Evolutionary conservation across 2,888 invertebrate genomes (phyloP), one percentile per base, ranked within the genome.

Genomic region (Notocelia uddmanniana): DNA sequence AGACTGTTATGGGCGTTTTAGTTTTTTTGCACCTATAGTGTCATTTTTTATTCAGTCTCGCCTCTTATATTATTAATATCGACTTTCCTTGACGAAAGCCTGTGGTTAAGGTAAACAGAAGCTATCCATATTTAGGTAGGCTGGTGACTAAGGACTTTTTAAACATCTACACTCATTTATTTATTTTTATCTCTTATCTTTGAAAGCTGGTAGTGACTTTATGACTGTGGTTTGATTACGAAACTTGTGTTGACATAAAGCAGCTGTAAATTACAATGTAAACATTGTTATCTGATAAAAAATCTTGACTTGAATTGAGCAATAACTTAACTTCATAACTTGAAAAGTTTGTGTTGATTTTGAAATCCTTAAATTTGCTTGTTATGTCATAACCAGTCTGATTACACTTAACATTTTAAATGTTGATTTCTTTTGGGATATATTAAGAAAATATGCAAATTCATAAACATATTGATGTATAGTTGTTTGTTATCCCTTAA

Each of bases 151-250:
- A 71, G 21, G 23, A 23, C 13, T 54, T 59, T n/a, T 60, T 37
- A 21, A 23, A 71, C 21, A 70, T 45, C 54, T 54, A 45, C 63
- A 64, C 52, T 60, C 34, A 60, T 66, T 71, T 71, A 71, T 71
- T 71, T 71, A 66, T 71, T 66, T 59, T 54, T 60, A 67, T 66
- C 59, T 60, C 59, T 67, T 71, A 71, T 71, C 69, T 69, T 26
- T 21, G 19, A 57, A 62, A 58, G 63, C 26, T 64, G 10, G 9
- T 62, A 62, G 60, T 34, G 2, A 52, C 37, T 50, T 59, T 31
- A 31, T 59, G 48, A 21, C 31, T 31, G 15, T 31, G 37, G 19
- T 64, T 54, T 50, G 37, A 59, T 54, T 66, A 66, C 48, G 45
- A 59, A 52, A 71, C 31, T 41, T 48, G 21, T 69, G 60, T 71